A percentile compares a stretch with the other conserved stretches of the same genome.
phyloP scores from a whole-genome alignment of 2,888 invertebrate species.

The Strigamia maritima region DNA sequence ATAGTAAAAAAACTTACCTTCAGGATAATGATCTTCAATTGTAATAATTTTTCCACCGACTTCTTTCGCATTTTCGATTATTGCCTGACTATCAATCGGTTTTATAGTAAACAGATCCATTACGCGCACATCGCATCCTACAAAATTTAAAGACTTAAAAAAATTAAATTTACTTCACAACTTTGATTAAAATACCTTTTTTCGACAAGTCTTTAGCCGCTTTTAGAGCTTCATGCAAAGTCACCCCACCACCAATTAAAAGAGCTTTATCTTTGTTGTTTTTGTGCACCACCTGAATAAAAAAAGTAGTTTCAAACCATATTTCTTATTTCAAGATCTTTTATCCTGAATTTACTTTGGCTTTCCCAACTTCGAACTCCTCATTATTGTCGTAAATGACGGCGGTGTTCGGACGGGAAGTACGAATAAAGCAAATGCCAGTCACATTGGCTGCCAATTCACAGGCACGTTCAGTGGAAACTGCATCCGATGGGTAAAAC shows the following conservation, averaged over 20 bases:
- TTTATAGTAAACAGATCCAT: constrained; percentile 96
- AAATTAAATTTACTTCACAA: background rate
- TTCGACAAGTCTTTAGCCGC: constrained; percentile 74
- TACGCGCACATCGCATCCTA: constrained; percentile 68
- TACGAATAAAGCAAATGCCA: constrained; percentile 93
- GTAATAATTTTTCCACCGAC: constrained; percentile 80
- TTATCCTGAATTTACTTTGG: constrained; percentile 52
- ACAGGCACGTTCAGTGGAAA: constrained; percentile 87
- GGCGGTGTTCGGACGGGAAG: constrained; percentile 84
- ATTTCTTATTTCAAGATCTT: too few species aligned
- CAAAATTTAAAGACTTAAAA: constrained; percentile 39
- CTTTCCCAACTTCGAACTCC: constrained; percentile 66
- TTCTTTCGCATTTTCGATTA: constrained; percentile 72
- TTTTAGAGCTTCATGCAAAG: constrained; percentile 81
- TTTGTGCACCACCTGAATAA: constrained; percentile 65
- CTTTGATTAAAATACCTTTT: constrained; percentile 54
- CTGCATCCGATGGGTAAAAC: constrained; percentile 81
- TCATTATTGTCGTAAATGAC: constrained; percentile 84
- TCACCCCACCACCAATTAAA: constrained; percentile 89
- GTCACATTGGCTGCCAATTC: constrained; percentile 93
- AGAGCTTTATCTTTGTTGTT: constrained; percentile 74
- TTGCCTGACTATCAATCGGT: constrained; percentile 78
- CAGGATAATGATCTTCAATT: constrained; percentile 96
- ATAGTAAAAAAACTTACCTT: constrained; percentile 58
- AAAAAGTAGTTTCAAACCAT: constrained; percentile 36